A percentile compares a stretch with the other conserved stretches of the same genome.
phyloP scores from a whole-genome alignment of 2,888 invertebrate species.

The Epinotia demarniana region DNA sequence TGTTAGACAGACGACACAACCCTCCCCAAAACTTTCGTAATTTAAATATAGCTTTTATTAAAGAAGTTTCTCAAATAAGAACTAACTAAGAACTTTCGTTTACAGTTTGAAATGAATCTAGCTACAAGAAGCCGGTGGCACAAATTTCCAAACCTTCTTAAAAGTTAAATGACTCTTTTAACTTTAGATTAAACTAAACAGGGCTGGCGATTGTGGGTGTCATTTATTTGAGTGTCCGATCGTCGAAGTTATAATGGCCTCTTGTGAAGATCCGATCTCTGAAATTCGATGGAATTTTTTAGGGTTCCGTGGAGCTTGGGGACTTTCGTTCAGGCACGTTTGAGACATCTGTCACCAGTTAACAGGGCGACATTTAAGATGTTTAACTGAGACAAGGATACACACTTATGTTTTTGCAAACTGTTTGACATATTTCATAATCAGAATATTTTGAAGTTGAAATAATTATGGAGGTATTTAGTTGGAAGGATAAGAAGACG shows the following conservation, averaged over 20 bases:
- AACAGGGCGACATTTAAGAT: neutral
- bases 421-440: too few species aligned
- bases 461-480: too few species aligned
- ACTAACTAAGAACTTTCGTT: conserved; percentile 8
- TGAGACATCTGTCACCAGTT: conserved; percentile 1
- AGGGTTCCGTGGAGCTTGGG: neutral
- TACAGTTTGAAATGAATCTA: conserved; percentile 1
- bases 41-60: conserved; percentile 10
- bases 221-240: conserved; percentile 66
- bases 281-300: conserved; percentile 47
- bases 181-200: conserved; percentile 73
- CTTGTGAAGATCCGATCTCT: conserved; percentile 52
- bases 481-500: too few species aligned
- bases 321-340: neutral
- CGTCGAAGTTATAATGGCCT: conserved; percentile 69
- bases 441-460: too few species aligned
- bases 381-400: too few species aligned
- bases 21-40: neutral
- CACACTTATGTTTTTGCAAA: too few species aligned
- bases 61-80: conserved; percentile 14
- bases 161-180: conserved; percentile 71
- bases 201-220: conserved; percentile 58
- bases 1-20: neutral
- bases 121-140: conserved; percentile 5
- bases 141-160: conserved; percentile 50